phyloP scores from a whole-genome alignment of 2,888 invertebrate genomes.

The Chromoteleia sp. region DNA sequence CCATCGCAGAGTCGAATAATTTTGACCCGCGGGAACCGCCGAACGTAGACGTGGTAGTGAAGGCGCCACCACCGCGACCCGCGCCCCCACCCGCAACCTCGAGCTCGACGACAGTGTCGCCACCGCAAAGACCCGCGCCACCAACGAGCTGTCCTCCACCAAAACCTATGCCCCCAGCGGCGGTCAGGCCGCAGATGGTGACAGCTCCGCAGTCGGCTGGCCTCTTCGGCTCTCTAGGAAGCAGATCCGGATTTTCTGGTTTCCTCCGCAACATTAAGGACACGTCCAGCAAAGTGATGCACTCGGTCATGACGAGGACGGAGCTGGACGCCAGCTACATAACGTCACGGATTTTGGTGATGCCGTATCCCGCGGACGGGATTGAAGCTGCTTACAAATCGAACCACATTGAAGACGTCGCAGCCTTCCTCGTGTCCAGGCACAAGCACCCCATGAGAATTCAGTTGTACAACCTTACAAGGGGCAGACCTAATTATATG shows the following conservation, averaged over 20 bases:
- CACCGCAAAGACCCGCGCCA: constrained; percentile 76
- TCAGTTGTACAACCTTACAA: constrained; percentile 93
- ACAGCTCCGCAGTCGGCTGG: constrained; percentile 84
- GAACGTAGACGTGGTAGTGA: constrained; percentile 86
- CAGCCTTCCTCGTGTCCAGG: constrained; percentile 91
- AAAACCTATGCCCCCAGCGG: constrained; percentile 59
- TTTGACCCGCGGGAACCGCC: constrained; percentile 93
- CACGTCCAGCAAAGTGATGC: constrained; percentile 98
- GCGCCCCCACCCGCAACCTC: constrained; percentile 78
- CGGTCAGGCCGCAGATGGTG: constrained; percentile 71
- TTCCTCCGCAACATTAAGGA: constrained; percentile 95
- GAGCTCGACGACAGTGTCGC: constrained; percentile 79
- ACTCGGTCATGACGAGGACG: constrained; percentile 95
- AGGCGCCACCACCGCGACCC: constrained; percentile 77
- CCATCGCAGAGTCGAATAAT: constrained; percentile 94
- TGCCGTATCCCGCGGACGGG: constrained; percentile 98
- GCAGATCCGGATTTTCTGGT: constrained; percentile 94
- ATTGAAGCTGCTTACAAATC: constrained; percentile 96
- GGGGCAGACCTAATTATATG: constrained; percentile 85
- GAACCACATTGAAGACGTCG: constrained; percentile 96
- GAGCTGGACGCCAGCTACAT: constrained; percentile 97
- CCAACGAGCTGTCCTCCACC: constrained; percentile 58
- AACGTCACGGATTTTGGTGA: constrained; percentile 95
- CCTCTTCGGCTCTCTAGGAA: constrained; percentile 93
- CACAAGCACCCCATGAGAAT: constrained; percentile 90